A percentile compares a stretch with the other conserved stretches of the same genome.
Conservation (phyloP, 2,797 vertebrate genomes). For the Girardinus metallicus region DNA sequence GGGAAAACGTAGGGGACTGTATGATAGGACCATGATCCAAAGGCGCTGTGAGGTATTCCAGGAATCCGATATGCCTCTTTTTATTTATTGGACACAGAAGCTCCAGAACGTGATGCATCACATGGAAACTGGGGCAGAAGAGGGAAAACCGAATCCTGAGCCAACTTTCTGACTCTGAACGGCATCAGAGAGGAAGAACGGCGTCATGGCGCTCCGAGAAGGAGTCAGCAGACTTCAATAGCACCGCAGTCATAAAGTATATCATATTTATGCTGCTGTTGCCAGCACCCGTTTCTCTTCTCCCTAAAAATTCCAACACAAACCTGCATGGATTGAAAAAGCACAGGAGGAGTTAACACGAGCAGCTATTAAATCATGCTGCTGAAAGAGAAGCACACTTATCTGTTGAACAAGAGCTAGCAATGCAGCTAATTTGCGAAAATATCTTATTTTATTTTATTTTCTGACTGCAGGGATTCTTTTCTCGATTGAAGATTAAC, state of each 20-base stretch:
- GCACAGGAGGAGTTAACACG: neutral
- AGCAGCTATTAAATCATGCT: neutral
- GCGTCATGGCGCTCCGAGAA: conserved; percentile 2
- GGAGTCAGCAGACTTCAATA: conserved; percentile 34
- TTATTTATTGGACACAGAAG: conserved; percentile 61
- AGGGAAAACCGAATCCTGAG: conserved; percentile 8
- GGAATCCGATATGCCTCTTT: conserved; percentile 59
- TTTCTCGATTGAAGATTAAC: neutral
- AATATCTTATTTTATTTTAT: neutral
- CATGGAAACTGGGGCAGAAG: conserved; percentile 22
- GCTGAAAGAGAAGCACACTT: neutral
- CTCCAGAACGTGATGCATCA: conserved; percentile 57
- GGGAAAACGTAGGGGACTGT: conserved; percentile 45
- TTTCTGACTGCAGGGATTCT: neutral
- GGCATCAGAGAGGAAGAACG: conserved; percentile 31
- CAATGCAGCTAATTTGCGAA: too few relatives aligned
- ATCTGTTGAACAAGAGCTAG: neutral
- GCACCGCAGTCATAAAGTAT: neutral
- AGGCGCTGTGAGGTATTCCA: conserved; percentile 51
- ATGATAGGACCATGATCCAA: conserved; percentile 24
- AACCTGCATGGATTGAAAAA: neutral
- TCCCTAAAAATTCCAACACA: conserved; percentile 10
- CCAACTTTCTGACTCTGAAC: conserved; percentile 32
- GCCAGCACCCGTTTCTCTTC: neutral
- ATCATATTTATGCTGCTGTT: neutral